phyloP scores from a whole-genome alignment of 2,797 vertebrate genomes.

The Chelidonichthys spinosus region DNA sequence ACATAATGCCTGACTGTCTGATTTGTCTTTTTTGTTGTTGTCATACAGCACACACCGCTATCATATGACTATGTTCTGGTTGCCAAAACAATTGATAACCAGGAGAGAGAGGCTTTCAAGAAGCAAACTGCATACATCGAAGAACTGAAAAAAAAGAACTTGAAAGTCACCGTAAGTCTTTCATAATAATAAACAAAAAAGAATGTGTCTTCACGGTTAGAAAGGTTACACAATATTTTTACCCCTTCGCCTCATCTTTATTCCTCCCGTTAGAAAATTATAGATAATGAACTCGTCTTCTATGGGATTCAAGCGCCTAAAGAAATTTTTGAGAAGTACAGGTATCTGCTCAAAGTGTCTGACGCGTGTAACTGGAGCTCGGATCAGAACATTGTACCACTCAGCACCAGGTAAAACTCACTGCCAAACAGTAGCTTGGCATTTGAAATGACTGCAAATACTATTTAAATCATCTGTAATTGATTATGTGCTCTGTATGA shows the following conservation, averaged over 20 bases:
- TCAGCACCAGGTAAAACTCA: slow-evolving; percentile 80
- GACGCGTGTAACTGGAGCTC: slow-evolving; percentile 85
- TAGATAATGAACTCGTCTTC: slow-evolving; percentile 82
- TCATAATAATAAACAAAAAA: not conserved
- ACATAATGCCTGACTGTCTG: not conserved
- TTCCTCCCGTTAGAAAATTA: slow-evolving; percentile 74
- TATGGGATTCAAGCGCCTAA: slow-evolving; percentile 88
- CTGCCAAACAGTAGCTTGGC: not conserved
- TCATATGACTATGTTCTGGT: slow-evolving; percentile 91
- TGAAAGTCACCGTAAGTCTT: slow-evolving; percentile 85
- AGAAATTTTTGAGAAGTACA: slow-evolving; percentile 87
- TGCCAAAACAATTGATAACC: slow-evolving; percentile 67
- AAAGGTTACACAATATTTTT: not conserved
- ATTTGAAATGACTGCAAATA: slow-evolving; percentile 9
- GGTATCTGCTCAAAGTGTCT: slow-evolving; percentile 84
- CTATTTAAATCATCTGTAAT: slow-evolving; percentile 3
- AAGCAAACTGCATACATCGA: slow-evolving; percentile 85
- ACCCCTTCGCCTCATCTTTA: not conserved
- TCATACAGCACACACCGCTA: slow-evolving; percentile 71
- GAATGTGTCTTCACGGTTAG: not conserved
- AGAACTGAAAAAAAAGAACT: slow-evolving; percentile 84
- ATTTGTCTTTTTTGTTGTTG: slow-evolving; percentile 7
- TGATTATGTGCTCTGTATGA: not conserved
- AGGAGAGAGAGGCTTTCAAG: slow-evolving; percentile 45
- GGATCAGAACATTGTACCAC: slow-evolving; percentile 71